Percentiles rank a stretch among this genome's conserved stretches.
Evolutionary conservation across 2,797 vertebrate species (phyloP).

Genomic region (Echeneis naucrates): DNA sequence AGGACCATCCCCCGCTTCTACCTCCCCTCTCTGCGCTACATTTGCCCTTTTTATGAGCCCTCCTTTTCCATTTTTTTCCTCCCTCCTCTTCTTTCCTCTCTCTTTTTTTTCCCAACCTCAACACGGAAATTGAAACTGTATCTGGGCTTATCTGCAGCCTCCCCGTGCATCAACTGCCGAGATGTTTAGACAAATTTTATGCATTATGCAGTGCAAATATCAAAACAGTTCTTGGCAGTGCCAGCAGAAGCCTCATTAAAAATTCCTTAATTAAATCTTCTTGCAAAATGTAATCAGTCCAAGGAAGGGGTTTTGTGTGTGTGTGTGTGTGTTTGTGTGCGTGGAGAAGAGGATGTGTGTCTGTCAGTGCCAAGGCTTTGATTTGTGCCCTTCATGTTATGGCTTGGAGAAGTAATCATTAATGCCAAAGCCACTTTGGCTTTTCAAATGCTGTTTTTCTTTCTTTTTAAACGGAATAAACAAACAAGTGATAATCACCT

Average conservation of each 20-base stretch:
- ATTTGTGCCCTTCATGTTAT: conserved; percentile 91
- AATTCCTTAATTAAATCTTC: conserved; percentile 94
- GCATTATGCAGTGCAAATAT: conserved; percentile 94
- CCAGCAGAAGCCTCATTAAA: conserved; percentile 93
- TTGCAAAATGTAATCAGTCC: conserved; percentile 93
- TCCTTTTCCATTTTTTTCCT: conserved; percentile 81
- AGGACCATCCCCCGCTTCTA: conserved; percentile 71
- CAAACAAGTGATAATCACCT: conserved; percentile 88
- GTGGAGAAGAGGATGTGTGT: conserved; percentile 70
- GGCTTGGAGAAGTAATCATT: conserved; percentile 89
- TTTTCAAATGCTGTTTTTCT: conserved; percentile 86
- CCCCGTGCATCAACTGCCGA: conserved; percentile 90
- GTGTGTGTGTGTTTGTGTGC: conserved; percentile 69
- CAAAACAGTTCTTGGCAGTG: conserved; percentile 93
- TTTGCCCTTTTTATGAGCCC: conserved; percentile 89
- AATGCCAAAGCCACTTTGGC: conserved; percentile 87
- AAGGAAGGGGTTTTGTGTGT: conserved; percentile 87
- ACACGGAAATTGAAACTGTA: conserved; percentile 92
- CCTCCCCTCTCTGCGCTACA: conserved; percentile 72
- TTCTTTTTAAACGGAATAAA: conserved; percentile 86
- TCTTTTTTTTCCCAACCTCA: conserved; percentile 80
- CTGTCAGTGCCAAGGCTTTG: conserved; percentile 89
- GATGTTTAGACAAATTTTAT: conserved; percentile 94
- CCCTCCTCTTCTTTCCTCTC: conserved; percentile 67
- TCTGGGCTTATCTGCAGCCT: conserved; percentile 90